These are phyloP conservation scores for Halictus ligatus DNA, from an alignment of 2,888 invertebrate genomes.

Conservation along the genomic window DNA sequence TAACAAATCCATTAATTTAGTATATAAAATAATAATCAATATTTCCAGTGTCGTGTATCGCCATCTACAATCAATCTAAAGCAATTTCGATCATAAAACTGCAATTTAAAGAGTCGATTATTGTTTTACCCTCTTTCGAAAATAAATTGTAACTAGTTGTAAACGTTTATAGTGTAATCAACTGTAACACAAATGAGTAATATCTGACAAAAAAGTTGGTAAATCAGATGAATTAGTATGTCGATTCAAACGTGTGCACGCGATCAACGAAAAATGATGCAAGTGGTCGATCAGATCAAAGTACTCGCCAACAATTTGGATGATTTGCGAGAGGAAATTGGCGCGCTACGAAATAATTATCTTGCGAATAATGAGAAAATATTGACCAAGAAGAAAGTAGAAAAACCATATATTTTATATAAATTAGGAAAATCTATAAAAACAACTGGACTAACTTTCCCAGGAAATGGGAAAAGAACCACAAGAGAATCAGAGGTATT, in stretches of 20 bases:
- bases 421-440: conserved; percentile 36
- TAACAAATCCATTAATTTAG: neutral
- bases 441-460: neutral
- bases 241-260: conserved; percentile 44
- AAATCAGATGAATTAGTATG: conserved; percentile 7
- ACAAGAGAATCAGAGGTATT: conserved; percentile 30
- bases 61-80: neutral
- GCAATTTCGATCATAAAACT: neutral
- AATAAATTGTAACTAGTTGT: too few relatives aligned
- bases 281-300: conserved; percentile 64
- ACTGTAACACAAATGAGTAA: neutral
- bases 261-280: conserved; percentile 58
- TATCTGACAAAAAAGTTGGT: neutral
- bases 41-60: too few relatives aligned
- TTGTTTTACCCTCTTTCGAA: neutral
- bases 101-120: neutral
- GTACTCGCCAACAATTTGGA: conserved; percentile 64
- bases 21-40: neutral
- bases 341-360: conserved; percentile 22
- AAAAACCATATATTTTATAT: neutral
- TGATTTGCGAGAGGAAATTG: conserved; percentile 63
- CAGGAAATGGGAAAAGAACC: neutral
- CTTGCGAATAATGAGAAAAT: neutral
- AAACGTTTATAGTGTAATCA: neutral
- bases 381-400: neutral